A percentile compares a stretch with the other conserved stretches of the same genome.
Conservation (phyloP, 2,888 invertebrate species). For the Clanis bilineata region DNA sequence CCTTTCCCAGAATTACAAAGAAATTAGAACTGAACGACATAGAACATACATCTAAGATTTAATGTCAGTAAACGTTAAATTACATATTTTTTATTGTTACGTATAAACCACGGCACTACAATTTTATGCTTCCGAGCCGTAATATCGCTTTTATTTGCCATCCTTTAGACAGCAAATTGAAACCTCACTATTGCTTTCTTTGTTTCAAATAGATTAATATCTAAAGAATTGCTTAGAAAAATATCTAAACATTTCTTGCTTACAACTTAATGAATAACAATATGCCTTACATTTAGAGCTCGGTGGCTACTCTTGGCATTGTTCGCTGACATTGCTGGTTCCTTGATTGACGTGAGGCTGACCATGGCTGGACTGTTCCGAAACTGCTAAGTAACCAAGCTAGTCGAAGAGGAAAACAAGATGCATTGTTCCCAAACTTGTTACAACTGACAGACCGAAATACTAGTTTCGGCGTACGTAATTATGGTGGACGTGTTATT, state of each 20-base stretch:
- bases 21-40: not conserved
- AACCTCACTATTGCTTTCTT: constrained; percentile 4
- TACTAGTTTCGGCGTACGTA: constrained; percentile 57
- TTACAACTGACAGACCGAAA: constrained; percentile 51
- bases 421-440: constrained; percentile 51
- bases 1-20: not conserved
- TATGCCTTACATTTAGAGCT: constrained; percentile 24
- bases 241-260: not conserved
- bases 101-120: constrained; percentile 1
- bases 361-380: constrained; percentile 60
- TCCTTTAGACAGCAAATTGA: constrained; percentile 5
- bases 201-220: constrained; percentile 1
- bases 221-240: not conserved
- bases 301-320: constrained; percentile 24
- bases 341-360: constrained; percentile 73
- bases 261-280: constrained; percentile 20
- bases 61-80: constrained; percentile 1
- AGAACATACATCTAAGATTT: not conserved
- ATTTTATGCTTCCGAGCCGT: not conserved
- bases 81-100: constrained; percentile 10
- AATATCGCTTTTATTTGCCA: constrained; percentile 8
- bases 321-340: constrained; percentile 52
- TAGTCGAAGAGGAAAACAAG: constrained; percentile 41
- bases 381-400: constrained; percentile 40
- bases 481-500: constrained; percentile 14